These are phyloP conservation scores for Rhogogaster chlorosoma DNA, from an alignment of 2,888 invertebrate genomes.

Conservation along the genomic window DNA sequence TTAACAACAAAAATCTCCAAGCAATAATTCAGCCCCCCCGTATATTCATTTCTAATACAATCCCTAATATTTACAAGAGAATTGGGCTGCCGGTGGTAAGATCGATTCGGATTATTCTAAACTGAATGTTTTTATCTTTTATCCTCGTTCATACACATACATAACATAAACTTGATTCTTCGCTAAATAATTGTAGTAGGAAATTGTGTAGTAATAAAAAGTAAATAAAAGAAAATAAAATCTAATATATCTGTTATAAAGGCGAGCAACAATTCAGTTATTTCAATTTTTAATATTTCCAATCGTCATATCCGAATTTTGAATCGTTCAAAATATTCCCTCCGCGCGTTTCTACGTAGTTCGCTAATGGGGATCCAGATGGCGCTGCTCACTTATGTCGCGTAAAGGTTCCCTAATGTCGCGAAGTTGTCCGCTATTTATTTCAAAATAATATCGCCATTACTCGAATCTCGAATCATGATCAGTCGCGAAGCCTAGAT, in stretches of 20 bases:
- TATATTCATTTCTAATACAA: neutral
- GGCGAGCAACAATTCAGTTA: neutral
- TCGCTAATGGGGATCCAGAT: neutral
- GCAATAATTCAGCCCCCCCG: neutral
- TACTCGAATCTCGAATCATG: neutral
- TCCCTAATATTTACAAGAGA: neutral
- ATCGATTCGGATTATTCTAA: neutral
- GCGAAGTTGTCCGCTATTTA: neutral
- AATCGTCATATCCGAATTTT: neutral
- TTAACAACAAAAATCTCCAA: slow-evolving; percentile 1
- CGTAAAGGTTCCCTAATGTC: too few species aligned
- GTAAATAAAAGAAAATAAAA: slow-evolving; percentile 18
- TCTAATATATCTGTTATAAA: slow-evolving; percentile 5
- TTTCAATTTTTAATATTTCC: neutral
- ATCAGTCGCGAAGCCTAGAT: neutral
- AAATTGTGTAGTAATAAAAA: neutral
- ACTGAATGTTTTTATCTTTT: neutral
- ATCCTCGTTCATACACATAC: neutral
- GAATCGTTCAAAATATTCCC: neutral
- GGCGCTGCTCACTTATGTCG: neutral
- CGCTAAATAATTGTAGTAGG: neutral
- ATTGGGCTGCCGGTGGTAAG: neutral
- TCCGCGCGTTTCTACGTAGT: neutral
- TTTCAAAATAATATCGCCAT: neutral
- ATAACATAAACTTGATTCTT: neutral